Conservation (phyloP, 2,113 vertebrate genomes). For the Pseudorasbora parva region DNA sequence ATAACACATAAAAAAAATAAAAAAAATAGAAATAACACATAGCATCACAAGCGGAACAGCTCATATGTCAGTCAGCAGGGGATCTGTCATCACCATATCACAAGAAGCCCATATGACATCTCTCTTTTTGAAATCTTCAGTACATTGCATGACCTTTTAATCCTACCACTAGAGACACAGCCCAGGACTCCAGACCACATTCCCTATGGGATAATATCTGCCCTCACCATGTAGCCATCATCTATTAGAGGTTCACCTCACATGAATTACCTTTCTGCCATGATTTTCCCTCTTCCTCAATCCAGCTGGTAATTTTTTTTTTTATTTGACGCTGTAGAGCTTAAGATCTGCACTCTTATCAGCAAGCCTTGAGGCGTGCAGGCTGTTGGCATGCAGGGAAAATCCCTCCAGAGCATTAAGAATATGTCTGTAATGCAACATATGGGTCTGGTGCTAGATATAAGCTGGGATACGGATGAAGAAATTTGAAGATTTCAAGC, state of each 20-base stretch:
- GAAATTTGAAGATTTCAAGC: no score
- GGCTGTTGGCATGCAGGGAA: neutral
- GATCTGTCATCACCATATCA: neutral
- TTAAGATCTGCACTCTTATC: slow-evolving; percentile 22
- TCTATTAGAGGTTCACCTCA: neutral
- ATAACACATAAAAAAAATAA: neutral
- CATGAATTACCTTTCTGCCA: neutral
- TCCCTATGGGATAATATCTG: neutral
- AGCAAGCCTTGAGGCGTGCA: neutral
- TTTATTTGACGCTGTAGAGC: neutral
- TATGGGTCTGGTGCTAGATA: neutral
- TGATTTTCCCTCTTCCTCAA: neutral
- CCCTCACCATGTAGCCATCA: neutral
- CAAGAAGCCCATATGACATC: neutral
- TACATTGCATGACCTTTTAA: slow-evolving; percentile 10
- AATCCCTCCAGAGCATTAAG: neutral
- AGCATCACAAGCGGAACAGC: neutral
- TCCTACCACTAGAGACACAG: neutral
- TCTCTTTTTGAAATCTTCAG: neutral
- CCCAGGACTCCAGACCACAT: neutral
- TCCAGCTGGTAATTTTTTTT: neutral
- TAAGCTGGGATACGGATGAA: neutral
- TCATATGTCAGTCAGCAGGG: neutral
- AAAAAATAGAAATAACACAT: neutral
- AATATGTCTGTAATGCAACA: neutral